Percentiles rank a stretch among this genome's conserved stretches.
Conservation (phyloP, 2,888 invertebrate species). For the Tetramorium bicarinatum region DNA sequence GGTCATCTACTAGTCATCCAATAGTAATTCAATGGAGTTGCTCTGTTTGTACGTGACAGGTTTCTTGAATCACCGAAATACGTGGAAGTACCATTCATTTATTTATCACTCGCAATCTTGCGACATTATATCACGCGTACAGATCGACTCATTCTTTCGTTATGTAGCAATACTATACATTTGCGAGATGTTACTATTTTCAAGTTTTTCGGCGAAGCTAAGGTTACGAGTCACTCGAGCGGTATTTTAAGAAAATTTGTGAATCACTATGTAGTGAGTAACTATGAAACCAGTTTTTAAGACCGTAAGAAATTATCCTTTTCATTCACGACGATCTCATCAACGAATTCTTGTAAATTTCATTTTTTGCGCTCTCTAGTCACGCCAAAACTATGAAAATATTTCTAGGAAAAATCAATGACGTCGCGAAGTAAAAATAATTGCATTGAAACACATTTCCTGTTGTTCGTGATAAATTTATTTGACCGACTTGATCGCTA, state of each 20-base stretch:
- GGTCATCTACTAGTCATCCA: slow-evolving; percentile 13
- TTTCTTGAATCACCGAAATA: slow-evolving; percentile 69
- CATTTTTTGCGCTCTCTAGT: not conserved
- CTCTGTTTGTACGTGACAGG: slow-evolving; percentile 26
- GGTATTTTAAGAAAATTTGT: slow-evolving; percentile 65
- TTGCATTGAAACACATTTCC: not conserved
- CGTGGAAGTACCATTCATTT: slow-evolving; percentile 57
- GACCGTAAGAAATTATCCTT: slow-evolving; percentile 43
- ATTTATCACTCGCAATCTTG: slow-evolving; percentile 56
- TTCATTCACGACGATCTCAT: slow-evolving; percentile 14
- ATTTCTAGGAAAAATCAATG: not conserved
- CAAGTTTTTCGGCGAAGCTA: slow-evolving; percentile 37
- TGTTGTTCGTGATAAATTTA: not conserved
- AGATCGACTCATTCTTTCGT: slow-evolving; percentile 46
- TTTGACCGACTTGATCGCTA: slow-evolving; percentile 75
- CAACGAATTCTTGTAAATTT: slow-evolving; percentile 28
- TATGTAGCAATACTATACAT: not conserved
- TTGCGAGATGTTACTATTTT: slow-evolving; percentile 48
- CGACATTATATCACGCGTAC: slow-evolving; percentile 10
- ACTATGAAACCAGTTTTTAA: slow-evolving; percentile 39
- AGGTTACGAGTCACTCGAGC: slow-evolving; percentile 28
- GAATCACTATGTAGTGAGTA: slow-evolving; percentile 63
- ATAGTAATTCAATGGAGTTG: slow-evolving; percentile 15
- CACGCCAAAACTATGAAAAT: not conserved
- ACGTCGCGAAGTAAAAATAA: slow-evolving; percentile 4